Evolutionary conservation across 2,113 vertebrate genomes (phyloP), one percentile per base, ranked within the genome.

Genomic region (Vidua macroura): DNA sequence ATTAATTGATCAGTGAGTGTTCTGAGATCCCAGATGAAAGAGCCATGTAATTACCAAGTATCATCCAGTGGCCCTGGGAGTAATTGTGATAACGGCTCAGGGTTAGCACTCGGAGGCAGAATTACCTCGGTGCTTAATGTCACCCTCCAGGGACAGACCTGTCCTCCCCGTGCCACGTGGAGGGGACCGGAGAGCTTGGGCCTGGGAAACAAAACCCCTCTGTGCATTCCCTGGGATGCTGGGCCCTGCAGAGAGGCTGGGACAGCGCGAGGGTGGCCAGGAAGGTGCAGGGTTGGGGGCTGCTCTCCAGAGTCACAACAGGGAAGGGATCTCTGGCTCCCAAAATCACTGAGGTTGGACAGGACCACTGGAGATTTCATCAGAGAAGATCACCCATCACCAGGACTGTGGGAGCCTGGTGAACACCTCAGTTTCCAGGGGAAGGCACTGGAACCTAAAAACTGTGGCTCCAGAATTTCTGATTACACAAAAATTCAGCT

Each of bases 1-100:
- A 96, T 92, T 88, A 95, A 93, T 95, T 93, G 94, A 93, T 95
- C 93, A 66, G 80, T 60, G 35, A 93, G 76, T 62, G 72, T 93
- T 92, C 88, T 3, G 75, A 88, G 93, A 85, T 83, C 88, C 88
- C 91, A 86, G 88, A 90, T 80, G 96, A 83, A 49, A 93, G 58
- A 88, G 63, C 55, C 63, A 3, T 8, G 7, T 93, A 93, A 95
- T 96, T 93, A 93, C 79, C 2, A 1, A 83, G 83, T 44, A 92
- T 88, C 91, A 90, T 83, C 91, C 46, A 23, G 83, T 21, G 63
- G 58, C 83, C 66, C 93, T 90, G 83, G 18, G 79, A 52, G 88
- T 92, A 80, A 95, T 80, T 92, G 91, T 74, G 22, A 46, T 72
- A 80, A 83, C 58, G 12, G 86, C 91, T 84, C 10, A 0, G 73